Evolutionary conservation across 2,888 invertebrate genomes (phyloP).

Genomic region (Conops quadrifasciatus): DNA sequence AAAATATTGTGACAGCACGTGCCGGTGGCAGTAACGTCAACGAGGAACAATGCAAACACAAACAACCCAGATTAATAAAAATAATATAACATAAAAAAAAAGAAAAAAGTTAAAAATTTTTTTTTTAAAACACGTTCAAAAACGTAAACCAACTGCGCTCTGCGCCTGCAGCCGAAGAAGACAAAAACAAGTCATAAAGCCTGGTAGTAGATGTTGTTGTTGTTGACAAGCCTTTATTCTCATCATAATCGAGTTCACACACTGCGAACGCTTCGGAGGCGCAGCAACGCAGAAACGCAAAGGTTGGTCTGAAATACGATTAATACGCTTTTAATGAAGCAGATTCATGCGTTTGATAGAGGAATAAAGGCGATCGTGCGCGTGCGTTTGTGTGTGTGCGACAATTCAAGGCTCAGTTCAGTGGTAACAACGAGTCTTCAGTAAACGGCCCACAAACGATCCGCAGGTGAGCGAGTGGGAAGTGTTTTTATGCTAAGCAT

Average conservation of each 20-base stretch:
- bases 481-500: background rate
- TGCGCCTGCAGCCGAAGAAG: background rate
- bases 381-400: background rate
- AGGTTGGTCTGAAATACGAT: constrained; percentile 10
- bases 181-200: background rate
- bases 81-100: constrained; percentile 10
- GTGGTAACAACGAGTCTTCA: background rate
- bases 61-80: constrained; percentile 26
- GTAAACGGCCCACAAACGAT: constrained; percentile 5
- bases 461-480: constrained; percentile 23
- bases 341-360: constrained; percentile 9
- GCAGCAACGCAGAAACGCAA: background rate
- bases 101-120: constrained; percentile 8
- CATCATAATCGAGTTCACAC: constrained; percentile 29
- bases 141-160: background rate
- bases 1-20: constrained; percentile 19
- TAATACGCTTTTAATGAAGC: constrained; percentile 29
- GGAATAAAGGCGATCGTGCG: background rate
- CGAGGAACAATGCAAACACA: constrained; percentile 24
- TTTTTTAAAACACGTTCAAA: constrained; percentile 12
- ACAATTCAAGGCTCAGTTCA: background rate
- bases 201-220: constrained; percentile 1
- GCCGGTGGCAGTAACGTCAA: constrained; percentile 4
- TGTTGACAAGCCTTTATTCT: constrained; percentile 4
- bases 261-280: background rate